These are phyloP conservation scores for Papilio aristodemus DNA, from an alignment of 1,140 invertebrate genomes.

Conservation along the genomic window DNA sequence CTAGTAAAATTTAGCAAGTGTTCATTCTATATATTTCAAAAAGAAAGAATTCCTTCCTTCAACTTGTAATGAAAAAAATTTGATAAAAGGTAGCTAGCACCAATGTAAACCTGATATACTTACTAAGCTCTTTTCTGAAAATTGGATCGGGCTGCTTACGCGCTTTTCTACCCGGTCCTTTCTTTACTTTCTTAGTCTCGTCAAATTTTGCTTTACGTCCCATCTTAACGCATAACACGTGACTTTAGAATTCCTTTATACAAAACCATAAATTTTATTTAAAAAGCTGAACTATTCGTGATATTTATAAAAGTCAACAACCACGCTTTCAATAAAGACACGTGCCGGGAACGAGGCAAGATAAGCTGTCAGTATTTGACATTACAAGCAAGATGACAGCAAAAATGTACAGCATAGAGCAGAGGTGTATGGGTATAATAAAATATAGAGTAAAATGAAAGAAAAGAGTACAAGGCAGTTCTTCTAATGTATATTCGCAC, in stretches of 20 bases:
- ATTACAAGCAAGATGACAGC: neutral
- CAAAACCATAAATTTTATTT: constrained; percentile 5
- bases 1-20: too few species aligned
- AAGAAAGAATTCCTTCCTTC: too few species aligned
- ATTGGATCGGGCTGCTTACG: constrained; percentile 90
- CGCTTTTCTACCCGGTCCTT: constrained; percentile 91
- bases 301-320: constrained; percentile 3
- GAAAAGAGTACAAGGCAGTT: too few species aligned
- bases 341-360: constrained; percentile 11
- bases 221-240: constrained; percentile 80
- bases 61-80: too few species aligned
- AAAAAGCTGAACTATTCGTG: neutral
- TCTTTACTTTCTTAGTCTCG: constrained; percentile 85
- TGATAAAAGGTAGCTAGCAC: too few species aligned
- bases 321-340: constrained; percentile 1
- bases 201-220: constrained; percentile 92
- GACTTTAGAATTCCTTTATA: neutral
- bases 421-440: too few species aligned
- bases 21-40: too few species aligned
- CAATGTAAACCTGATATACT: constrained; percentile 44
- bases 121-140: constrained; percentile 83
- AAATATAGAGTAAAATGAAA: too few species aligned
- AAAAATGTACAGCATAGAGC: too few species aligned
- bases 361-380: constrained; percentile 11
- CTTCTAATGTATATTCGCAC: too few species aligned